These are phyloP conservation scores for Catharus ustulatus DNA, from an alignment of 2,797 vertebrate genomes.

Conservation along the genomic window DNA sequence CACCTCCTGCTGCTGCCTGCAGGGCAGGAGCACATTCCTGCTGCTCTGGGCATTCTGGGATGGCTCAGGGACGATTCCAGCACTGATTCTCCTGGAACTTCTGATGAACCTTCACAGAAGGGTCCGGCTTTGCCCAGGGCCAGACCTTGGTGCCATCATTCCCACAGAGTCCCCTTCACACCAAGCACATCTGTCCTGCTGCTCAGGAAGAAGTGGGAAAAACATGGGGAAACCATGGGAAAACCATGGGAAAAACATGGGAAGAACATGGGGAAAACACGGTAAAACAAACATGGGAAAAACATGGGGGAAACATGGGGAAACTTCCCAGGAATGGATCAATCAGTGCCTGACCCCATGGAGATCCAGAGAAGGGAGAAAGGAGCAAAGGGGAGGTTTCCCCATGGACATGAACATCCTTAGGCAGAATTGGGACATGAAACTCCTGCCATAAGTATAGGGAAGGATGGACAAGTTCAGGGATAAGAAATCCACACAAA, in stretches of 20 bases:
- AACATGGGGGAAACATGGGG: not conserved
- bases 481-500: not conserved
- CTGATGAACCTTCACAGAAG: not conserved
- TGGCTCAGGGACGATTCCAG: not conserved
- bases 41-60: not conserved
- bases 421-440: fast-evolving
- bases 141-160: too few relatives aligned
- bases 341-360: not conserved
- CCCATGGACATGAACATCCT: not conserved
- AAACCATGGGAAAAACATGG: too few relatives aligned
- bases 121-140: not conserved
- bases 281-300: not conserved
- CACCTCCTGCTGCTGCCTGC: conserved; percentile 17
- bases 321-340: not conserved
- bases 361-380: not conserved
- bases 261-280: not conserved
- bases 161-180: not conserved
- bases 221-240: not conserved
- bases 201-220: not conserved
- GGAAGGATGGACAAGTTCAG: not conserved
- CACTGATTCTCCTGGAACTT: not conserved
- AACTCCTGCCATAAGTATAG: not conserved
- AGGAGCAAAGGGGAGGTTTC: not conserved
- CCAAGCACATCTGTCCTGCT: not conserved
- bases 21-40: not conserved